phyloP scores from a whole-genome alignment of 2,113 vertebrate species.

The Clarias batrachus region DNA sequence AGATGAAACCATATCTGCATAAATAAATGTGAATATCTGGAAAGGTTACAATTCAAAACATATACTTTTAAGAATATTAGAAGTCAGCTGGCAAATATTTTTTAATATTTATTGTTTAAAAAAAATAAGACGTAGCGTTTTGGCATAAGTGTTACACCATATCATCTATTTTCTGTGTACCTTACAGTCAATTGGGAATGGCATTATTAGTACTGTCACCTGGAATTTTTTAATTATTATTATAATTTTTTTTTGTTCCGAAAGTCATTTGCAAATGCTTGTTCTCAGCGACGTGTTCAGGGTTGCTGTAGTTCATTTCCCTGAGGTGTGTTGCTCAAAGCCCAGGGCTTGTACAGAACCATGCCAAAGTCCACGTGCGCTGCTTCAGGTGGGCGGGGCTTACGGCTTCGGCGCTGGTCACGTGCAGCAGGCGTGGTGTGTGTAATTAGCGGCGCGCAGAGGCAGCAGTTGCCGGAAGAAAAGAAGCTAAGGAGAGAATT shows the following conservation, averaged over 20 bases:
- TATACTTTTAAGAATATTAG: background rate
- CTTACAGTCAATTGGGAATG: background rate
- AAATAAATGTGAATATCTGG: background rate
- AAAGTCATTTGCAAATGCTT: background rate
- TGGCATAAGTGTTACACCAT: background rate
- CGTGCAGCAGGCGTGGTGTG: constrained; percentile 66
- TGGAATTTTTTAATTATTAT: no score
- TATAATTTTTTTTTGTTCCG: background rate
- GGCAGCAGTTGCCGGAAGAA: background rate
- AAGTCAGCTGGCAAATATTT: background rate
- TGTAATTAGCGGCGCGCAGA: constrained; percentile 46
- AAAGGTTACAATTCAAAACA: background rate
- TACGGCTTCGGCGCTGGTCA: constrained; percentile 54
- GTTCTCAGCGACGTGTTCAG: background rate
- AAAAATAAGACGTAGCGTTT: background rate
- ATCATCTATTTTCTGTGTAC: background rate
- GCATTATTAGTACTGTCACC: background rate
- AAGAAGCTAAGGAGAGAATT: background rate
- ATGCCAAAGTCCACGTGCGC: constrained; percentile 77
- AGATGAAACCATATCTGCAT: background rate
- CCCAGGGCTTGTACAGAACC: constrained; percentile 43
- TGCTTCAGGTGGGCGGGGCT: constrained; percentile 61
- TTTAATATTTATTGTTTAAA: background rate
- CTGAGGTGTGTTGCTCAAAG: background rate
- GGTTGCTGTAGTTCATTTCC: background rate